Conservation (phyloP, 2,888 invertebrate genomes). For the Cynaeus angustus region DNA sequence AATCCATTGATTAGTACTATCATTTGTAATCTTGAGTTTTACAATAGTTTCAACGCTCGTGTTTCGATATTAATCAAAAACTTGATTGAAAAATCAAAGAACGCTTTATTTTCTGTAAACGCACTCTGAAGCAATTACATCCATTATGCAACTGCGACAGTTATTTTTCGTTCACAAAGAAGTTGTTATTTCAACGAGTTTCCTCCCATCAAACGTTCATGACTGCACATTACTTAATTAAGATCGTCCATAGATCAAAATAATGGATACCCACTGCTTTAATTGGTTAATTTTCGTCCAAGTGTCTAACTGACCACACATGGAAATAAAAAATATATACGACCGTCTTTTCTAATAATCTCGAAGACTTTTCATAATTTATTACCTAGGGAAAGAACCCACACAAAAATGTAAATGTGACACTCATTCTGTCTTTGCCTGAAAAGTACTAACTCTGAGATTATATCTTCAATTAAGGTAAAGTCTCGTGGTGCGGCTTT, state of each 20-base stretch:
- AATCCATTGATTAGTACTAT: neutral
- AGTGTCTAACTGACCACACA: neutral
- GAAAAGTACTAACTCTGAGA: conserved; percentile 1
- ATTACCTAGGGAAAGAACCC: neutral
- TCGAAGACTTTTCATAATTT: neutral
- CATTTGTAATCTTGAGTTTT: neutral
- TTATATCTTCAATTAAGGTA: neutral
- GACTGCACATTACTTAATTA: neutral
- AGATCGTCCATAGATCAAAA: conserved; percentile 3
- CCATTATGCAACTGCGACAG: neutral
- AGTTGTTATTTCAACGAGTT: neutral
- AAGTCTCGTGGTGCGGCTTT: conserved; percentile 11
- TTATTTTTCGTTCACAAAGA: neutral
- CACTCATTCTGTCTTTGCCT: neutral
- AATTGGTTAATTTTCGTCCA: conserved; percentile 16
- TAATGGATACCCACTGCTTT: neutral
- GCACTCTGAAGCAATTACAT: too few species aligned
- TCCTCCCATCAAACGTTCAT: neutral
- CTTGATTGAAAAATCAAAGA: too few species aligned
- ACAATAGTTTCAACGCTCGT: too few species aligned
- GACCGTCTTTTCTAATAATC: neutral
- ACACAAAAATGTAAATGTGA: neutral
- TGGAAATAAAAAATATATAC: too few species aligned
- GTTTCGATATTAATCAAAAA: too few species aligned
- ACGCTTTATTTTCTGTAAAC: too few species aligned